Percentiles rank a stretch among this genome's conserved stretches.
Evolutionary conservation across 2,113 vertebrate genomes (phyloP).

Genomic region (Chloroceryle aenea): DNA sequence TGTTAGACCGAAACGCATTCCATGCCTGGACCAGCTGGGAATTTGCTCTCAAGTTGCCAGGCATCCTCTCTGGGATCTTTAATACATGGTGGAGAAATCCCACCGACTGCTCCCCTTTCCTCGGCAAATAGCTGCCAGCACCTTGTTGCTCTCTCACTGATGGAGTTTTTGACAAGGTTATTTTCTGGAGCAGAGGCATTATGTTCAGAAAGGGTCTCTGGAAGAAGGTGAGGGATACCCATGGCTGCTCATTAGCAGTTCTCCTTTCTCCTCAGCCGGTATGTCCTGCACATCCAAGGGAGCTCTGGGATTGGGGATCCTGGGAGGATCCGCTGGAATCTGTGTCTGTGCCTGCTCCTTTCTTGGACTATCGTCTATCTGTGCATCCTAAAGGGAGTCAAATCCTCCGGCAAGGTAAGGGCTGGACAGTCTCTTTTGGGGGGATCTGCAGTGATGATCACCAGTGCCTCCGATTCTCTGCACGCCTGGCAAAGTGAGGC

Average conservation of each 20-base stretch:
- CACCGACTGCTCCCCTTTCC: not conserved
- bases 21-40: not conserved
- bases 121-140: not conserved
- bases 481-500: not conserved
- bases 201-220: not conserved
- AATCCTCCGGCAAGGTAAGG: slow-evolving; percentile 85
- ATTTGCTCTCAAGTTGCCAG: not conserved
- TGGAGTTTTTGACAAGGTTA: not conserved
- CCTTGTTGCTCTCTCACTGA: not conserved
- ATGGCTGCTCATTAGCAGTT: not conserved
- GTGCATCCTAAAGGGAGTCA: slow-evolving; percentile 84
- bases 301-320: slow-evolving; percentile 81
- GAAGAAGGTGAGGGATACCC: not conserved
- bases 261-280: slow-evolving; percentile 72
- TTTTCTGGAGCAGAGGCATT: not conserved
- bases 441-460: accelerated
- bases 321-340: slow-evolving; percentile 80
- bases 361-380: slow-evolving; percentile 84
- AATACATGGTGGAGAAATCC: not conserved
- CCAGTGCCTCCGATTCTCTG: not conserved
- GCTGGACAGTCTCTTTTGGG: not conserved
- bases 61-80: not conserved
- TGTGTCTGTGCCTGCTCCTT: slow-evolving; percentile 83
- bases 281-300: slow-evolving; percentile 84
- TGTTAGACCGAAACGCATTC: not conserved